Percentiles rank a stretch among this genome's conserved stretches.
Conservation (phyloP, 1,140 invertebrate species). For the Zaprionus lachaisei region DNA sequence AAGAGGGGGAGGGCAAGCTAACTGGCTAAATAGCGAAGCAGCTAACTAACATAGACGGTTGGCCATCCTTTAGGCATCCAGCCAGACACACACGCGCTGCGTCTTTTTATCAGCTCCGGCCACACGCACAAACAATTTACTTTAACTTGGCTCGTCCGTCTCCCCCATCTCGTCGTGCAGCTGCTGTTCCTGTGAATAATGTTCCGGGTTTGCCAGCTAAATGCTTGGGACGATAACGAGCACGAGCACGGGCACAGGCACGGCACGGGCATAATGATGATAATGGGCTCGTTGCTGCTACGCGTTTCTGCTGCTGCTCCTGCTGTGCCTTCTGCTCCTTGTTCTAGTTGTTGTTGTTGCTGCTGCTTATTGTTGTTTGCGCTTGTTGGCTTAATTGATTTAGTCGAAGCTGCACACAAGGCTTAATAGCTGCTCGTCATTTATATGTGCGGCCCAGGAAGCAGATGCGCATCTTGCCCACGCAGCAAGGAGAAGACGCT, state of each 20-base stretch:
- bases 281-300: constrained; percentile 70
- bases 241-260: not conserved
- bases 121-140: constrained; percentile 63
- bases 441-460: constrained; percentile 38
- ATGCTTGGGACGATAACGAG: constrained; percentile 55
- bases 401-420: constrained; percentile 68
- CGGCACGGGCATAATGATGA: constrained; percentile 59
- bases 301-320: constrained; percentile 42
- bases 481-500: not conserved
- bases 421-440: constrained; percentile 74
- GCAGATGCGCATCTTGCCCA: not conserved
- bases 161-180: not conserved
- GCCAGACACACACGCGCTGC: constrained; percentile 24
- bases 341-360: constrained; percentile 41
- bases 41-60: constrained; percentile 14
- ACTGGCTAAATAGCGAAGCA: constrained; percentile 37
- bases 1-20: not conserved
- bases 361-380: constrained; percentile 27
- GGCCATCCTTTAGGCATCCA: constrained; percentile 18
- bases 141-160: constrained; percentile 6
- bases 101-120: constrained; percentile 53
- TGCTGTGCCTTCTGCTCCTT: constrained; percentile 30
- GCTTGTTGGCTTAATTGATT: constrained; percentile 77
- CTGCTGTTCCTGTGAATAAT: constrained; percentile 61
- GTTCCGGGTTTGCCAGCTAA: constrained; percentile 69